Percentiles rank a stretch among this genome's conserved stretches.
Conservation (phyloP, 1,140 invertebrate species). For the Drosophila obscura region DNA sequence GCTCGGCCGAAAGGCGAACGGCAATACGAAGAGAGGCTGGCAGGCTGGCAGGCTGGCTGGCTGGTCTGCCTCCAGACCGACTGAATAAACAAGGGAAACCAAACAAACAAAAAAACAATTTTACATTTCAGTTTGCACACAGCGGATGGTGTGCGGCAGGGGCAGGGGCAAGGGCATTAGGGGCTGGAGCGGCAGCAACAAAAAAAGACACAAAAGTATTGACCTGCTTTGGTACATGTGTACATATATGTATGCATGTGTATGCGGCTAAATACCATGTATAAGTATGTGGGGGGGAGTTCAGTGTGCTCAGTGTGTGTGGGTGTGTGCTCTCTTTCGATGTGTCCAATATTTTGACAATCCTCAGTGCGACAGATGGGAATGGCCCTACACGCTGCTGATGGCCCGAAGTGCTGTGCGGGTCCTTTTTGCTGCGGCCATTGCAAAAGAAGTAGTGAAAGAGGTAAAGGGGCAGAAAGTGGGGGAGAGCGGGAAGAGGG, state of each 20-base stretch:
- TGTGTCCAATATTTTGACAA: conserved; percentile 69
- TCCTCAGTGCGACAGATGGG: conserved; percentile 48
- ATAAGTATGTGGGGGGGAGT: conserved; percentile 5
- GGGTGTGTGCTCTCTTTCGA: conserved; percentile 1
- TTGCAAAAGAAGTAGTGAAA: conserved; percentile 12
- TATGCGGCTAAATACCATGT: conserved; percentile 39
- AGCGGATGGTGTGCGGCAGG: not conserved
- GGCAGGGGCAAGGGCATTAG: not conserved
- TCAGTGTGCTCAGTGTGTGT: not conserved
- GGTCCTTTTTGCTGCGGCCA: conserved; percentile 38
- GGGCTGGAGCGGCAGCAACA: not conserved
- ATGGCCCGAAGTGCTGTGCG: conserved; percentile 45
- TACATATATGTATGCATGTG: not conserved
- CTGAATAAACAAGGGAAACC: conserved; percentile 71
- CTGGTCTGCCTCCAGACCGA: conserved; percentile 43
- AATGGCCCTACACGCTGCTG: conserved; percentile 26
- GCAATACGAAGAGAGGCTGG: too few relatives aligned
- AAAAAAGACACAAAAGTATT: conserved; percentile 61
- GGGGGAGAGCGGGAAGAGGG: not conserved
- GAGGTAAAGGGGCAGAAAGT: conserved; percentile 3
- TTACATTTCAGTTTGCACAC: conserved; percentile 58
- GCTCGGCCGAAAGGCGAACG: conserved; percentile 8
- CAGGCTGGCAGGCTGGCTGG: too few relatives aligned
- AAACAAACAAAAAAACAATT: conserved; percentile 75
- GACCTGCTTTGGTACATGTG: conserved; percentile 54